These are phyloP conservation scores for Tauraco erythrolophus DNA, from an alignment of 2,113 vertebrate species.

Conservation along the genomic window DNA sequence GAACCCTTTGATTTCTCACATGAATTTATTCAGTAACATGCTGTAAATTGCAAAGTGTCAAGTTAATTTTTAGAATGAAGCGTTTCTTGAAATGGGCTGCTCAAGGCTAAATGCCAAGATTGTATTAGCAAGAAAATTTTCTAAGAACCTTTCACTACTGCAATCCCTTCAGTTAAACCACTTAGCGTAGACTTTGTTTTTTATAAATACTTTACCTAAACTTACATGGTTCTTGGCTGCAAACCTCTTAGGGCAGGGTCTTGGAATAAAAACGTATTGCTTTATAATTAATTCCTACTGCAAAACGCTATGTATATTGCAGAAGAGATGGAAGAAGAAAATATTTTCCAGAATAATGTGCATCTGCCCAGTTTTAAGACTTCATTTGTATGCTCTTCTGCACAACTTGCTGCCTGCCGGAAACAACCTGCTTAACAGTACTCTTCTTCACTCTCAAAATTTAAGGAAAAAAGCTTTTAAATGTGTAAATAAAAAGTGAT, in stretches of 20 bases:
- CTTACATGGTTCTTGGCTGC: neutral
- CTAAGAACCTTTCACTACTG: neutral
- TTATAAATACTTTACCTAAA: neutral
- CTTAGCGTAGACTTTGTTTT: neutral
- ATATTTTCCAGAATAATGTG: neutral
- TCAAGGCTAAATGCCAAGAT: slow-evolving; percentile 14
- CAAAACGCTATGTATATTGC: neutral
- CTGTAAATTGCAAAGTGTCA: neutral
- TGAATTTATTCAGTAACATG: neutral
- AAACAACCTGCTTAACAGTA: neutral
- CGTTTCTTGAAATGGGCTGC: neutral
- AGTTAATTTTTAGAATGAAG: neutral
- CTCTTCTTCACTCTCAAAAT: neutral
- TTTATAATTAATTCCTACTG: neutral
- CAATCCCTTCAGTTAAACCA: neutral
- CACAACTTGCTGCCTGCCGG: neutral
- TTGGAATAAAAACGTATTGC: neutral
- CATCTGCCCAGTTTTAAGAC: neutral
- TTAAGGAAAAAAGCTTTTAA: neutral
- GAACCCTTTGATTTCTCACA: neutral
- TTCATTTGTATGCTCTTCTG: neutral
- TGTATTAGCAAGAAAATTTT: neutral
- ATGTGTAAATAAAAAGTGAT: neutral
- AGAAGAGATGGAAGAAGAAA: neutral
- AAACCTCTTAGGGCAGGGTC: neutral